These are phyloP conservation scores for Orestias chungarensis DNA, from an alignment of 2,797 vertebrate genomes.

Conservation along the genomic window DNA sequence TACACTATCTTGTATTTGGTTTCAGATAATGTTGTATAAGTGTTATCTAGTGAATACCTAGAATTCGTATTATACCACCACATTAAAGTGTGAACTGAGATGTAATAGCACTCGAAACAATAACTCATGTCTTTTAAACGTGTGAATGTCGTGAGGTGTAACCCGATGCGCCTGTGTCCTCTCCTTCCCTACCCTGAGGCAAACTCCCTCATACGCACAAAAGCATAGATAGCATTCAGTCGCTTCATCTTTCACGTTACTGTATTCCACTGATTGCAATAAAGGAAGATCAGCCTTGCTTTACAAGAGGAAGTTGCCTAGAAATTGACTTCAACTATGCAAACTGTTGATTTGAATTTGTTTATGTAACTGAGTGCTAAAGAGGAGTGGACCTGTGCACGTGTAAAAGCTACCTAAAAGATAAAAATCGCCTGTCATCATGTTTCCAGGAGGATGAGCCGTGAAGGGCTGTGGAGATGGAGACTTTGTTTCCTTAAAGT, in stretches of 20 bases:
- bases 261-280: constrained; percentile 1
- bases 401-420: not conserved
- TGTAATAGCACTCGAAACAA: constrained; percentile 14
- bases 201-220: constrained; percentile 31
- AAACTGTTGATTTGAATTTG: not conserved
- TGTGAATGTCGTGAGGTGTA: constrained; percentile 25
- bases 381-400: not conserved
- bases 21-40: not conserved
- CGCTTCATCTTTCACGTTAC: constrained; percentile 40
- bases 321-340: not conserved
- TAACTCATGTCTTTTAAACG: constrained; percentile 13
- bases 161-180: constrained; percentile 23
- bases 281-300: not conserved
- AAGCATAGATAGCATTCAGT: constrained; percentile 23
- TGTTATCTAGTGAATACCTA: not conserved
- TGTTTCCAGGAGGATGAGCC: constrained; percentile 68
- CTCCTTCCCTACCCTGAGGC: constrained; percentile 46
- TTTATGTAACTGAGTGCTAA: not conserved
- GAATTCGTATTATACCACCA: not conserved
- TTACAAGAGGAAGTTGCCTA: constrained; percentile 10
- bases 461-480: constrained; percentile 43
- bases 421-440: not conserved
- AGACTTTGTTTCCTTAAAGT: constrained; percentile 19
- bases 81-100: not conserved
- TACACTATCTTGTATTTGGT: no score